Evolutionary conservation across 2,113 vertebrate species (phyloP), one percentile per base, ranked within the genome.

Genomic region (Gavia stellata): DNA sequence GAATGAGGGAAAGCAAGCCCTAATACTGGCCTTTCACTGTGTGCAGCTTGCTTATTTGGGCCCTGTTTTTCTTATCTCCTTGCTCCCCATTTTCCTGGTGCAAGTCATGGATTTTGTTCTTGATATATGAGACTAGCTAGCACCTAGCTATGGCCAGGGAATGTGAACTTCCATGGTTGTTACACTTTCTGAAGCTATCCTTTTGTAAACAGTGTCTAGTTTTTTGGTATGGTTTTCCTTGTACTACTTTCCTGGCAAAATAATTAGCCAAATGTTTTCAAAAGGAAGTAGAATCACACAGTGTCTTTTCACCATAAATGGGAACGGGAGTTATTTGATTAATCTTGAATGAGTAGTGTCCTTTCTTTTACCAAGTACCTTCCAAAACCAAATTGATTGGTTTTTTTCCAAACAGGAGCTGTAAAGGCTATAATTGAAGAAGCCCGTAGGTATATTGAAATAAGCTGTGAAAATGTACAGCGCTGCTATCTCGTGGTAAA

Each of bases 111-210:
- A 28, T 81, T 90, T 86, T 66, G 14, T 29, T 83, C 53, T 34
- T 70, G 31, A 23, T 31, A 4, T 24, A 10, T 34, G 34, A 77
- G 56, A 45, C 15, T 7, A 44, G 23, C 36, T 75, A 42, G 53
- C 17, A 72, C 25, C 11, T 34, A 15, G 14, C 3, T 12, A 24
- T 83, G 55, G 19, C 55, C 59, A 81, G 17, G 15, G 42, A 56
- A 40, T 4, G 10, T 34, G 44, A 73, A 44, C 5, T 61, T 58
- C 14, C 47, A 0, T 0, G 1, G 18, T 23, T 63, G 40, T 67
- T 72, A 56, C 17, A 10, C 36, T 55, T 86, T 75, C 44, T 80
- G 53, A 82, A 94, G 36, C 20, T n/a, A 34, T 13, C 7, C 12
- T 45, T 74, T 79, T 67, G 26, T 25, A 71, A 71, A n/a, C 3